Base-by-base conservation (phyloP, 2,113 vertebrate species). In the Sclerurus mexicanus region DNA sequence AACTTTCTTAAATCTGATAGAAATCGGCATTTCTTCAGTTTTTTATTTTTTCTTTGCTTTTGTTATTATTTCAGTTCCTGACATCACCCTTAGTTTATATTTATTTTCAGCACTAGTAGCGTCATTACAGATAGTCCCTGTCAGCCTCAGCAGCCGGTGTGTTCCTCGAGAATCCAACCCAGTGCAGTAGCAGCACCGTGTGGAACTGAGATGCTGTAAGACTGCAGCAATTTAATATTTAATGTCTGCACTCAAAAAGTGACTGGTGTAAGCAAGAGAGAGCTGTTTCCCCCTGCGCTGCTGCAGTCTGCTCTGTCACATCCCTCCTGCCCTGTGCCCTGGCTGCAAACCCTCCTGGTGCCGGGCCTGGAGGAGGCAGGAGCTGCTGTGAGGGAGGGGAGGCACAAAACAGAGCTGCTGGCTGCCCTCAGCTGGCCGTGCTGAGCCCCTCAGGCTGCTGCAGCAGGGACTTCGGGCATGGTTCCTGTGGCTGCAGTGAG, bases 191-290 rank as follows among this genome's bases (percentile, higher is more conserved):
- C 21, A 87, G 28, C 27, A 14, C 49, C 14, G 20, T 21, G 39
- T 33, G n/a, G 33, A 69, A 40, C 13, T 17, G 35, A 71, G 46
- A 46, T 49, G 68, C 74, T 71, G 27, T 53, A 58, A 62, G 37
- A 78, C 77, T 58, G 46, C 81, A 74, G 77, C 56, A 47, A 58
- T 81, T 89, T 69, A 74, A 73, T 94, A 83, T 83, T 94, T 93
- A 69, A 95, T 81, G 71, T 25, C 52, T 64, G 62, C 35, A 56
- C 82, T 78, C 74, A 44, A 87, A 46, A 85, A 89, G 5, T 3
- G 50, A 92, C 66, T 2, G 1, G 33, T 14, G 31, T 33, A 39
- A 93, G 52, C 64, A 33, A 9, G 60, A 44, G 15, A 35, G n/a
- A 59, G 0, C 35, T 39, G 0, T 44, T 78, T 40, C 27, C 15